A percentile compares a stretch with the other conserved stretches of the same genome.
phyloP scores from a whole-genome alignment of 2,888 invertebrate species.

The Pristionchus exspectatus region DNA sequence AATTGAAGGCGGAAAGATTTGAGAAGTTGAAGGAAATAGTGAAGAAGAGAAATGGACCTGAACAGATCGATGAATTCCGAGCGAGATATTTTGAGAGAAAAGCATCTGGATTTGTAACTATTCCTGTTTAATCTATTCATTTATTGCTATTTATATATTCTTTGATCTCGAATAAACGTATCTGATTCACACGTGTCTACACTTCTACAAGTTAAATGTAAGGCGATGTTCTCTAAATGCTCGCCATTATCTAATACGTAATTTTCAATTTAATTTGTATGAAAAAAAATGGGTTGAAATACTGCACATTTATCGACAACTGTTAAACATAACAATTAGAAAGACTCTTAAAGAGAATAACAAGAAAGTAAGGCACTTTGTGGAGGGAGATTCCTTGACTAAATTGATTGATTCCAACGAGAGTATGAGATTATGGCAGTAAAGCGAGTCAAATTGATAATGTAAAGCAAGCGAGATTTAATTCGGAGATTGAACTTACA shows the following conservation, averaged over 20 bases:
- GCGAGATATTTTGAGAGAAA: slow-evolving; percentile 63
- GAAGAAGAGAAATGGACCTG: slow-evolving; percentile 64
- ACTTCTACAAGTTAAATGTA: too few species aligned
- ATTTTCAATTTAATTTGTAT: too few species aligned
- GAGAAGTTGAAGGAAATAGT: slow-evolving; percentile 64
- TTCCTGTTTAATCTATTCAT: slow-evolving; percentile 58
- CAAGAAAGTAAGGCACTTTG: slow-evolving; percentile 24
- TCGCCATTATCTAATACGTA: too few species aligned
- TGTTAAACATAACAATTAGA: slow-evolving; percentile 2
- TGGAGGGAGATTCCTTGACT: neutral
- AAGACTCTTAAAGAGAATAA: slow-evolving; percentile 28
- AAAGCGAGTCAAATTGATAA: slow-evolving; percentile 28
- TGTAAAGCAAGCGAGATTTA: slow-evolving; percentile 46
- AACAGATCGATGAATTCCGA: slow-evolving; percentile 64
- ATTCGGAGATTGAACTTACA: neutral
- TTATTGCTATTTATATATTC: slow-evolving; percentile 24
- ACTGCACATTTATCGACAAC: neutral
- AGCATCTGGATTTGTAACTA: slow-evolving; percentile 60
- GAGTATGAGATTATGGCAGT: slow-evolving; percentile 44
- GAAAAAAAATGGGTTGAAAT: neutral
- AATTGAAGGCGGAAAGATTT: slow-evolving; percentile 60
- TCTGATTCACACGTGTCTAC: neutral
- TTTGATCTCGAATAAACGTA: slow-evolving; percentile 8
- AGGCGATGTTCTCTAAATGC: too few species aligned
- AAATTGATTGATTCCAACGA: neutral